Evolutionary conservation across 2,797 vertebrate genomes (phyloP).

Genomic region (Cetoscarus ocellatus): DNA sequence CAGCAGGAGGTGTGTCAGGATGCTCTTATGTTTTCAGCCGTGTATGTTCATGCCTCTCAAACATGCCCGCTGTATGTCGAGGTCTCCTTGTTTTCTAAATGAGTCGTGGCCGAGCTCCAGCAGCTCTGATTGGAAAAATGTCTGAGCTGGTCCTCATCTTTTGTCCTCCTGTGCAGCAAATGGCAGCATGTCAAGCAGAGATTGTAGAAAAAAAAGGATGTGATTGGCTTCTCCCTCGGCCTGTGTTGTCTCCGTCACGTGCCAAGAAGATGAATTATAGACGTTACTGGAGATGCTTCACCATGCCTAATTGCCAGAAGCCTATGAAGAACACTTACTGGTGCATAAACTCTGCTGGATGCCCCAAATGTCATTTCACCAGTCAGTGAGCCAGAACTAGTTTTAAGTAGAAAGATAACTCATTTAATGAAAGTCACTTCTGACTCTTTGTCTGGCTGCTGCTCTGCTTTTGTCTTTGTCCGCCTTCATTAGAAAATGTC

Average conservation of each 20-base stretch:
- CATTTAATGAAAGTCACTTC: conserved; percentile 60
- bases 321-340: conserved; percentile 58
- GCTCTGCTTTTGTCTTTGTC: conserved; percentile 39
- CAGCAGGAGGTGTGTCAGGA: conserved; percentile 18
- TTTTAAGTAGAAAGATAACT: conserved; percentile 65
- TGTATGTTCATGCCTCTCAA: conserved; percentile 5
- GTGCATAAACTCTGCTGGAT: conserved; percentile 58
- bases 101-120: conserved; percentile 62
- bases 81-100: conserved; percentile 51
- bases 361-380: conserved; percentile 74
- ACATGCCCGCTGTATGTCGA: conserved; percentile 39
- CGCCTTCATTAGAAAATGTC: conserved; percentile 12
- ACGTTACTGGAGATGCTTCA: conserved; percentile 58
- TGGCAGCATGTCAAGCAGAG: conserved; percentile 56
- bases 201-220: conserved; percentile 38
- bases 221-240: conserved; percentile 47
- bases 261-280: conserved; percentile 68
- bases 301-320: conserved; percentile 65
- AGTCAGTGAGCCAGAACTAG: conserved; percentile 68
- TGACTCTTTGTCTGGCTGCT: conserved; percentile 48
- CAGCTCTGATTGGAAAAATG: conserved; percentile 62
- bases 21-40: conserved; percentile 13
- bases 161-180: conserved; percentile 51
- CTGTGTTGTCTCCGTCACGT: conserved; percentile 35
- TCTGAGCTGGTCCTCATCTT: conserved; percentile 49